These are phyloP conservation scores for Craterocephalus amniculus DNA, from an alignment of 2,797 vertebrate genomes.

Conservation along the genomic window DNA sequence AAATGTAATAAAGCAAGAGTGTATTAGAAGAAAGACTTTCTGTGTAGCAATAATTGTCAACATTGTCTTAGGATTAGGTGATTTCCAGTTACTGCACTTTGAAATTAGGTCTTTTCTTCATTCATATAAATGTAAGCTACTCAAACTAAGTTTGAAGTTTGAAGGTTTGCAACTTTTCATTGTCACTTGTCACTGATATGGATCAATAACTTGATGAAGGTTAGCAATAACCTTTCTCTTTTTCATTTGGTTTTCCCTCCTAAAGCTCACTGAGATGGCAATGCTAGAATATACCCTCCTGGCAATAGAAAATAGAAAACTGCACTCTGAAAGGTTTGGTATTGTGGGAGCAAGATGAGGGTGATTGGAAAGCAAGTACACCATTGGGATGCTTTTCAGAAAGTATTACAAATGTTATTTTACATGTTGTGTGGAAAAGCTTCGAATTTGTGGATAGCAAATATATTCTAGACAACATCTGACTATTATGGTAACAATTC, in stretches of 20 bases:
- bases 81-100: not conserved
- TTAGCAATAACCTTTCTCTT: not conserved
- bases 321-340: conserved; percentile 89
- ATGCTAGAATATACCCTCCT: conserved; percentile 81
- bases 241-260: conserved; percentile 30
- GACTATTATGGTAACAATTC: conserved; percentile 69
- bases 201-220: conserved; percentile 1
- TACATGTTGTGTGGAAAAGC: conserved; percentile 68
- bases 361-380: conserved; percentile 75
- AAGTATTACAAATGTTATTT: conserved; percentile 70
- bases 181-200: not conserved
- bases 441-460: conserved; percentile 76
- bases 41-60: too few species aligned
- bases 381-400: conserved; percentile 67
- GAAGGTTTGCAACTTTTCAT: not conserved
- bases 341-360: conserved; percentile 89
- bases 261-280: conserved; percentile 90
- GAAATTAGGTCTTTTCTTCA: too few species aligned
- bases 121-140: too few species aligned
- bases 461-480: conserved; percentile 56
- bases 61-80: conserved; percentile 3
- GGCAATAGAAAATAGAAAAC: conserved; percentile 82
- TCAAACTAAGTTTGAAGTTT: not conserved
- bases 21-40: conserved; percentile 13
- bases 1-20: conserved; percentile 38